These are phyloP conservation scores for Eupsittula cactorum DNA, from an alignment of 2,113 vertebrate genomes.

Conservation along the genomic window DNA sequence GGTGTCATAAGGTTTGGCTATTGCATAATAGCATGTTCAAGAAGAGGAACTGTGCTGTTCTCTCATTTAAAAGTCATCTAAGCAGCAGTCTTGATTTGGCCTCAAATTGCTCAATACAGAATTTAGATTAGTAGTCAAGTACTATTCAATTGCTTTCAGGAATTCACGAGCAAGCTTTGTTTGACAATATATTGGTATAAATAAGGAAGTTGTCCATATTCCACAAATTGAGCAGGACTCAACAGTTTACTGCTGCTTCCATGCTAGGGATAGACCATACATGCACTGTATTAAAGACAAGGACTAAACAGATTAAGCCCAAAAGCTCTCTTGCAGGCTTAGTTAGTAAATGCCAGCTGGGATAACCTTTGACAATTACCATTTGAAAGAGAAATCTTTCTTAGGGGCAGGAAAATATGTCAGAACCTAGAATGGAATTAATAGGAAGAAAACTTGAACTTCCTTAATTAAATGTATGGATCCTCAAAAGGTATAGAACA, in stretches of 20 bases:
- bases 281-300: background rate
- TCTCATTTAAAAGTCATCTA: background rate
- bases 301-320: background rate
- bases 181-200: background rate
- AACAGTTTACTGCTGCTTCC: background rate
- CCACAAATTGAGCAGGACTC: background rate
- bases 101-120: background rate
- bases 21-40: background rate
- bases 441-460: background rate
- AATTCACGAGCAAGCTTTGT: background rate
- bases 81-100: background rate
- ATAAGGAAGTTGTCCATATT: background rate
- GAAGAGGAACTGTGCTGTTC: background rate
- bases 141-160: background rate
- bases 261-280: background rate
- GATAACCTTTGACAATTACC: background rate
- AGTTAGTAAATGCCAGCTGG: background rate
- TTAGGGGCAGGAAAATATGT: background rate
- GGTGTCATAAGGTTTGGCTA: background rate
- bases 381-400: background rate
- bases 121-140: background rate
- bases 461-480: background rate
- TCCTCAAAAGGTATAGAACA: background rate
- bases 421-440: background rate
- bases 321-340: background rate